A percentile compares a stretch with the other conserved stretches of the same genome.
These are phyloP conservation scores for Euthynnus affinis DNA, from an alignment of 2,797 vertebrate genomes.

Conservation along the genomic window DNA sequence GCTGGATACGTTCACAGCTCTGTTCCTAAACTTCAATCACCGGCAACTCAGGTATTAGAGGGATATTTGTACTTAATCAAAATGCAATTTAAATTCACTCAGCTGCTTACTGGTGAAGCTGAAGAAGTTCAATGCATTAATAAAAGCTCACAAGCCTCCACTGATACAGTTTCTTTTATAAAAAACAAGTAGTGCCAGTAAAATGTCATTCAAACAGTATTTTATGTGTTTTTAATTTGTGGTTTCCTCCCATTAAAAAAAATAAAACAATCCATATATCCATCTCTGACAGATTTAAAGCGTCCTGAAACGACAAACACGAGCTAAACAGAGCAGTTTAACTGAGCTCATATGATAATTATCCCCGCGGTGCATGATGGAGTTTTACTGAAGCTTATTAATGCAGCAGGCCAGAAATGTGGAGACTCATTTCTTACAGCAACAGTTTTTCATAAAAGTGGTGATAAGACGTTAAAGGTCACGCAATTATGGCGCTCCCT, in stretches of 20 bases:
- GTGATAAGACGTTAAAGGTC: slow-evolving; percentile 40
- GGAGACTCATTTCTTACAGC: slow-evolving; percentile 20
- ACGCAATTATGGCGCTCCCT: slow-evolving; percentile 2
- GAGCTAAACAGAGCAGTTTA: neutral
- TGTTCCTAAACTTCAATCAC: slow-evolving; percentile 21
- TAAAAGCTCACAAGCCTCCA: neutral
- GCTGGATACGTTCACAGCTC: slow-evolving; percentile 11
- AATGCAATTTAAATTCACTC: slow-evolving; percentile 26
- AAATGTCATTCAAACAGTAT: neutral
- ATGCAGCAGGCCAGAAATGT: slow-evolving; percentile 2
- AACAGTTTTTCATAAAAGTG: slow-evolving; percentile 7
- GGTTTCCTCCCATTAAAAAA: too few relatives aligned
- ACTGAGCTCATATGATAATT: slow-evolving; percentile 3
- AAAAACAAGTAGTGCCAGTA: neutral
- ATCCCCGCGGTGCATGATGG: slow-evolving; percentile 16
- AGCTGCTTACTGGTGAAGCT: neutral
- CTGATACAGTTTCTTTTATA: neutral
- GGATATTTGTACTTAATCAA: slow-evolving; percentile 33
- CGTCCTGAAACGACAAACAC: too few relatives aligned
- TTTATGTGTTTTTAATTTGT: too few relatives aligned
- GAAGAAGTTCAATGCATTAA: neutral
- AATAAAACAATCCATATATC: neutral
- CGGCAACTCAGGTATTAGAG: neutral
- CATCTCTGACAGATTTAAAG: too few relatives aligned
- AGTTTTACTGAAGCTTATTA: slow-evolving; percentile 27